Evolutionary conservation across 2,888 invertebrate species (phyloP), one percentile per base, ranked within the genome.

Genomic region (Lasioglossum malachurum): DNA sequence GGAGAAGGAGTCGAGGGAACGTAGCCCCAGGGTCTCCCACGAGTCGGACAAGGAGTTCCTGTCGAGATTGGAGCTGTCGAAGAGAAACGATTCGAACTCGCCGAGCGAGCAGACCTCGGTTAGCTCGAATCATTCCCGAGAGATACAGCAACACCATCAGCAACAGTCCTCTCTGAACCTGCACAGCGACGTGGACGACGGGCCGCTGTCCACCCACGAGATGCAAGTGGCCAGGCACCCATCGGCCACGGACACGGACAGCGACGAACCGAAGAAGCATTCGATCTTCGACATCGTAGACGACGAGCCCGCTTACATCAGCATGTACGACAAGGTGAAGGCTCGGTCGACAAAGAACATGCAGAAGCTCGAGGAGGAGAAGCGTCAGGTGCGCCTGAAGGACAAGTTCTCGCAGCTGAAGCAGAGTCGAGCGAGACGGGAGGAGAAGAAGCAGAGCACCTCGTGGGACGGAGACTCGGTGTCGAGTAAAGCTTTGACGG

Each of bases 271-370:
- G 76, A 98, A 98, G 95, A 98, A 98, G 95, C 98, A 98, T 96
- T 98, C 98, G 80, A 98, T 98, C 93, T 98, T 98, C 95, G 98
- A 98, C 94, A 98, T 98, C 83, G 97, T 98, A 72, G 98, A 98
- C 94, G 98, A 98, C 93, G 98, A 97, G 84, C 98, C 98, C 1
- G 97, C 98, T 16, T 99, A 98, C 94, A 98, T 99, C 85, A 99
- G 99, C 16, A 99, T 99, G 99, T 99, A 99, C 95, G 99, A 99
- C 94, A 99, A 99, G 96, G 98, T 99, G 0, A 99, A 99, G 95
- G 98, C 98, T 4, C 97, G 98, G 67, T 98, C 98, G 41, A 98
- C 98, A 93, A 98, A 98, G 95, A 98, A 98, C 95, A 98, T 98
- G 97, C 98, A 98, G 94, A 98, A 98, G 94, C 97, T 98, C 94